Evolutionary conservation across 1,140 invertebrate genomes (phyloP).

Genomic region (Nymphalis io): DNA sequence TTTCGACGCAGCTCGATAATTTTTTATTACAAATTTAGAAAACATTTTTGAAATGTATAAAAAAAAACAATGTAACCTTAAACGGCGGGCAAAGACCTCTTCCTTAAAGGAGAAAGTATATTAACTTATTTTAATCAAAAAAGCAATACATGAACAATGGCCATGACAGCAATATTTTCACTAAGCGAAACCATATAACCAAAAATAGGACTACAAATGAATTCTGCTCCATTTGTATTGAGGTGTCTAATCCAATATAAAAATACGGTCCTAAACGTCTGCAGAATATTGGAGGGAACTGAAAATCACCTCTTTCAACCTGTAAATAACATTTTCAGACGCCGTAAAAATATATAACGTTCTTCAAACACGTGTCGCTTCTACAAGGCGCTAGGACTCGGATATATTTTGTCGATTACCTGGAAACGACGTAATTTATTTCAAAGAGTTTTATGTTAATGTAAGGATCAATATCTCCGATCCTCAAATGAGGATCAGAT

Average conservation of each 20-base stretch:
- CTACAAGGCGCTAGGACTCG: conserved; percentile 31
- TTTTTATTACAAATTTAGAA: no score
- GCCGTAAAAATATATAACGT: conserved; percentile 62
- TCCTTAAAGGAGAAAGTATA: no score
- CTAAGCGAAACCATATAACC: background rate
- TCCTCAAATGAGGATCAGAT: no score
- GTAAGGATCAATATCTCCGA: background rate
- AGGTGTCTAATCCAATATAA: conserved; percentile 51
- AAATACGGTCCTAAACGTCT: conserved; percentile 47
- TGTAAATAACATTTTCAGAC: conserved; percentile 67
- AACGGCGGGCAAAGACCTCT: no score
- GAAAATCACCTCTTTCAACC: conserved; percentile 62
- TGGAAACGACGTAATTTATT: conserved; percentile 25
- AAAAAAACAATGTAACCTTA: no score
- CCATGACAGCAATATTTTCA: background rate
- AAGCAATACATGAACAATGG: background rate
- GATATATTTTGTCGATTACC: conserved; percentile 13
- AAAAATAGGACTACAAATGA: conserved; percentile 32
- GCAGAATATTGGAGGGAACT: conserved; percentile 54
- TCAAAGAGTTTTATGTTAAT: background rate
- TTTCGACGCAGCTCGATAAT: no score
- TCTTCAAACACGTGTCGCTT: conserved; percentile 54
- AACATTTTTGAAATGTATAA: no score
- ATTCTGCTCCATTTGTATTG: conserved; percentile 41
- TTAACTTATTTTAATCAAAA: no score